Evolutionary conservation across 92 coral and sea anemone species (phyloP).

Genomic region (Desmophyllum pertusum): DNA sequence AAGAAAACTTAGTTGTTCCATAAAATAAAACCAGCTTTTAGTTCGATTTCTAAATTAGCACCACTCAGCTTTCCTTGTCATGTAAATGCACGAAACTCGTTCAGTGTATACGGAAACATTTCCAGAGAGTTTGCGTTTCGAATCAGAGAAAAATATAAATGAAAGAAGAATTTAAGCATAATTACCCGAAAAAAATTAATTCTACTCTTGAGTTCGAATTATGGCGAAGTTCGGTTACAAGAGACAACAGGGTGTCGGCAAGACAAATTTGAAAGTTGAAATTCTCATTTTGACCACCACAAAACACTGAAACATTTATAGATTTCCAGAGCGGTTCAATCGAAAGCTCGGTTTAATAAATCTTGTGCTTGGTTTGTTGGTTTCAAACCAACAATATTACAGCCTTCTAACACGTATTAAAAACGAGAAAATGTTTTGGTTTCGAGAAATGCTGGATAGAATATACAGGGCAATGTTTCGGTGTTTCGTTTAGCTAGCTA

Average conservation of each 20-base stretch:
- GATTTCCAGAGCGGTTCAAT: background rate
- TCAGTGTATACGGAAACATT: background rate
- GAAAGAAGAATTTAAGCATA: background rate
- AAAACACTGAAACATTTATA: background rate
- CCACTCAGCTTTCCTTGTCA: background rate
- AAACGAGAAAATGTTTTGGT: background rate
- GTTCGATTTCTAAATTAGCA: background rate
- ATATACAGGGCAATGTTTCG: background rate
- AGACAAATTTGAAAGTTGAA: background rate
- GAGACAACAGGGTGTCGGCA: background rate
- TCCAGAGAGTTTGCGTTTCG: background rate
- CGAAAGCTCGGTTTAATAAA: background rate
- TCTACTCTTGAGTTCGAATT: background rate
- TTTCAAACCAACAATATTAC: background rate
- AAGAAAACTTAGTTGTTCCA: background rate
- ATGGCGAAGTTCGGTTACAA: background rate
- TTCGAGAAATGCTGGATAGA: background rate
- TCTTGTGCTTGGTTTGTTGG: background rate
- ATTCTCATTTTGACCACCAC: constrained; percentile 8
- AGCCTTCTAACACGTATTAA: background rate
- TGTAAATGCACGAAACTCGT: background rate
- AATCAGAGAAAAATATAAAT: background rate
- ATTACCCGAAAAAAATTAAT: background rate
- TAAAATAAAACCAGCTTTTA: background rate
- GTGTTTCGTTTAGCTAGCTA: background rate